Conservation (phyloP, 2,888 invertebrate species). For the Netelia fuscicornis region DNA sequence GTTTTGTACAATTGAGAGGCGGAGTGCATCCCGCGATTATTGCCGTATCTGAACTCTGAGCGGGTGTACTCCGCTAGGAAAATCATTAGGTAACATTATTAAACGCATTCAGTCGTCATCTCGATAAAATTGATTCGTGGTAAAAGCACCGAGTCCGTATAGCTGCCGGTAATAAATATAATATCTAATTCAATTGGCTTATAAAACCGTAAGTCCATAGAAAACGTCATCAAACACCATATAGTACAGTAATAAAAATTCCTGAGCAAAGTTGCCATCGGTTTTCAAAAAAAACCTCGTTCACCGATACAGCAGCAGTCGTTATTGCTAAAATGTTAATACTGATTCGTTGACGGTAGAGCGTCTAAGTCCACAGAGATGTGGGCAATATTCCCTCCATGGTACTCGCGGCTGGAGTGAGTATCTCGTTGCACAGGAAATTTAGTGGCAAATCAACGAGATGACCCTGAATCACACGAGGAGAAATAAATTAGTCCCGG, state of each 20-base stretch:
- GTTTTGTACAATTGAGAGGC: slow-evolving; percentile 3
- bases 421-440: slow-evolving; percentile 94
- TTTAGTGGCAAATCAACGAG: slow-evolving; percentile 95
- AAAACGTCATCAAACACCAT: slow-evolving; percentile 14
- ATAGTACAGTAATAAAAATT: neutral
- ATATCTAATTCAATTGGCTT: neutral
- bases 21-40: neutral
- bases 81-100: slow-evolving; percentile 1
- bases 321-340: slow-evolving; percentile 48
- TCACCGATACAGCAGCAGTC: neutral
- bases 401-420: slow-evolving; percentile 93
- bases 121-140: neutral
- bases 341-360: slow-evolving; percentile 30
- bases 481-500: slow-evolving; percentile 7
- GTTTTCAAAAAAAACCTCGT: neutral
- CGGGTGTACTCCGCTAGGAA: neutral
- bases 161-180: neutral
- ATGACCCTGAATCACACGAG: slow-evolving; percentile 88
- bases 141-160: neutral
- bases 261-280: slow-evolving; percentile 4
- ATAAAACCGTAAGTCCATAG: neutral
- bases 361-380: slow-evolving; percentile 92
- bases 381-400: slow-evolving; percentile 98
- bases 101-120: slow-evolving; percentile 25
- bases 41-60: neutral